phyloP scores from a whole-genome alignment of 2,888 invertebrate species.

The Nematopogon swammerdamellus region DNA sequence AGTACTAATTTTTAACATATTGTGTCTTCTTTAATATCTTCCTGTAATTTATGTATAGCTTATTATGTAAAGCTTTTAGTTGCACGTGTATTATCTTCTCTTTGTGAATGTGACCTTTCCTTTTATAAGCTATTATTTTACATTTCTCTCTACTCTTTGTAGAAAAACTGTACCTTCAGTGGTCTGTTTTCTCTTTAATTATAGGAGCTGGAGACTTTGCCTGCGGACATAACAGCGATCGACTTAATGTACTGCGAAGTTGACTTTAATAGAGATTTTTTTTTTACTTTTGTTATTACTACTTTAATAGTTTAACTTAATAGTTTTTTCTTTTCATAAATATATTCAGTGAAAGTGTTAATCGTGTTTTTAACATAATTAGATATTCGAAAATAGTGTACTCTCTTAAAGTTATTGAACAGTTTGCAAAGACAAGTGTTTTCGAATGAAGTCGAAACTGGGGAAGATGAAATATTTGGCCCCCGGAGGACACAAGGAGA shows the following conservation, averaged over 20 bases:
- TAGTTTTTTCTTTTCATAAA: neutral
- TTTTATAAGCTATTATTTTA: neutral
- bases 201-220: neutral
- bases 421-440: slow-evolving; percentile 13
- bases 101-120: neutral
- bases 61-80: too few relatives aligned
- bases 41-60: too few relatives aligned
- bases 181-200: neutral
- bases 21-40: too few relatives aligned
- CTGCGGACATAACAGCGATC: neutral
- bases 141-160: neutral
- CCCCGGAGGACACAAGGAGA: slow-evolving; percentile 55
- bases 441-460: slow-evolving; percentile 51
- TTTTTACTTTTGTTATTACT: neutral
- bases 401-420: too few relatives aligned
- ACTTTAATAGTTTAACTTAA: neutral
- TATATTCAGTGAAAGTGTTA: neutral
- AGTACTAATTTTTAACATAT: too few relatives aligned
- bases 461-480: slow-evolving; percentile 62
- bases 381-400: too few relatives aligned
- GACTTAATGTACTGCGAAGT: neutral
- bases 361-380: neutral
- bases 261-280: too few relatives aligned
- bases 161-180: neutral
- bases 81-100: too few relatives aligned